Base-by-base conservation (phyloP, 2,888 invertebrate genomes). In the Zygogramma bicolorata region DNA sequence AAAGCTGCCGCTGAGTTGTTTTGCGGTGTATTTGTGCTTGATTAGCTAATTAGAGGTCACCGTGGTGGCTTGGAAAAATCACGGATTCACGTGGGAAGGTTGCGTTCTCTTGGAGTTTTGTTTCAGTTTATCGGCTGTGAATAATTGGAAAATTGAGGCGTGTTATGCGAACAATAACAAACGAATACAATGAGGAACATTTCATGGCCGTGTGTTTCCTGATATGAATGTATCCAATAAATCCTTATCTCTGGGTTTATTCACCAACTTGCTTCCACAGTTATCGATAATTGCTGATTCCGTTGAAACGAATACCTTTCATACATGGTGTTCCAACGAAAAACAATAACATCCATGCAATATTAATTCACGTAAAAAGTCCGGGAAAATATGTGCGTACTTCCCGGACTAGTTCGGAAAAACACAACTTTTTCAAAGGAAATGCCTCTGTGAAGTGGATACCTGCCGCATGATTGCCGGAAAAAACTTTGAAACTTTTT, bases 41-140 rank as follows among this genome's bases (percentile, higher is more conserved):
- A 53, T 53, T 53, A 27, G 25, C 53, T 53, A 53, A 53, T 53
- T 25, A 27, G 53, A 53, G 53, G 53, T 53, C 25, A 53, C n/a
- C 15, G 27, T n/a, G 46, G 20, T 20, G 46, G 20, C 8, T 8
- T 20, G 46, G 18, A 46, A 46, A 46, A 46, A 46, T 8, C 46
- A 46, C 20, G 46, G 46, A 46, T 20, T 46, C 18, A 18, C 46
- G 46, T 46, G 46, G 46, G 46, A 46, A 46, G n/a, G 46, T 20
- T 3, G 3, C 46, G 3, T 20, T 18, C 46, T 10, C 18, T 20
- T 46, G 46, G 10, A 22, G 46, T 46, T 22, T 20, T 7, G 46
- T 7, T 46, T 20, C 3, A 18, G 46, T 46, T 46, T 46, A 46
- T 46, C 22, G 18, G 20, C 3, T 10, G 22, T 18, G 3, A 20